These are phyloP conservation scores for Scylla paramamosain DNA, from an alignment of 1,140 invertebrate genomes.

Conservation along the genomic window DNA sequence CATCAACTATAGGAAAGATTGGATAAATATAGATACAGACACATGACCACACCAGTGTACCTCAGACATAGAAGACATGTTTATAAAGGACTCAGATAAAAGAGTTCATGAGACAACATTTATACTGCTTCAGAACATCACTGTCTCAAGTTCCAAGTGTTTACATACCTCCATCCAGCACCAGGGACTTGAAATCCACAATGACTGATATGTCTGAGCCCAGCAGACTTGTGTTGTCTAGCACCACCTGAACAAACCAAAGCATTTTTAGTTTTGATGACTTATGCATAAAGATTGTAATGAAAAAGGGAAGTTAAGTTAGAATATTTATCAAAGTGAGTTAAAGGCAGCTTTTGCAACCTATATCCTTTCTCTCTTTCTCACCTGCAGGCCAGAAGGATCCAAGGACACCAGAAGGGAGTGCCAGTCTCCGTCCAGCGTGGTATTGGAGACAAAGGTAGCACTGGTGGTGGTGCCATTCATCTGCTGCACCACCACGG, in stretches of 20 bases:
- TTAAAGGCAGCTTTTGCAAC: not conserved
- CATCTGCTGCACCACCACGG: conserved; percentile 64
- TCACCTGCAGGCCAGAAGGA: conserved; percentile 64
- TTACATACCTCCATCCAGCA: conserved; percentile 52
- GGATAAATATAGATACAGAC: no score
- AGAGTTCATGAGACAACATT: no score
- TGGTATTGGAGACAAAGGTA: conserved; percentile 66
- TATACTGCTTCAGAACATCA: no score
- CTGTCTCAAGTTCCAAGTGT: no score
- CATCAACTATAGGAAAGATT: no score
- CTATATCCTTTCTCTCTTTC: not conserved
- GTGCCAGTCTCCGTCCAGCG: conserved; percentile 79
- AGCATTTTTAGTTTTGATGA: not conserved
- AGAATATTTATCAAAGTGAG: not conserved
- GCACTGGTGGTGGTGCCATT: conserved; percentile 59
- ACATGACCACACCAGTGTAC: no score
- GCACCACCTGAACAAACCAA: conserved; percentile 41
- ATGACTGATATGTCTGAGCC: conserved; percentile 50
- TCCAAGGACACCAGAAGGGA: conserved; percentile 76
- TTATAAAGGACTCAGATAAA: no score
- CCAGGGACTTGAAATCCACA: conserved; percentile 46
- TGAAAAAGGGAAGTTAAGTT: not conserved
- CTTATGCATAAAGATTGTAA: not conserved
- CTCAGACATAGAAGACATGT: no score
- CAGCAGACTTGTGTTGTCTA: conserved; percentile 64